Conservation (phyloP, 1,140 invertebrate genomes). For the Atta colombica region DNA sequence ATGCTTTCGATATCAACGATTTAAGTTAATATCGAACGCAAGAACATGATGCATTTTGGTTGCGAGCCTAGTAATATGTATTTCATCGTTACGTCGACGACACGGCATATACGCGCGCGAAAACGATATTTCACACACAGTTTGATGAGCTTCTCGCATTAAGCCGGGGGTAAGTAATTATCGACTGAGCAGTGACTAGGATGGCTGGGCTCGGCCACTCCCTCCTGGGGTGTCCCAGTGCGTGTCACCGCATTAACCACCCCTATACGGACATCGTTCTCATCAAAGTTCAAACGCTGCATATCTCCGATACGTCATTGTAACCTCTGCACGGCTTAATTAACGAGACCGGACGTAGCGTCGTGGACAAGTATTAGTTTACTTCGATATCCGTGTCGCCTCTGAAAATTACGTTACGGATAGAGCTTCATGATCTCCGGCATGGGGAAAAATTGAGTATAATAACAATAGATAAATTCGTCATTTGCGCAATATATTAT, state of each 20-base stretch:
- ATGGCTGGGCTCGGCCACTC: constrained; percentile 79
- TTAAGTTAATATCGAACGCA: constrained; percentile 63
- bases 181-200: constrained; percentile 80
- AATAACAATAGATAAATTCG: neutral
- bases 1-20: constrained; percentile 65
- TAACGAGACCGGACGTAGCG: constrained; percentile 74
- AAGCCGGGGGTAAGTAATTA: constrained; percentile 83
- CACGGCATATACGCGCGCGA: constrained; percentile 71
- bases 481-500: neutral
- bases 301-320: constrained; percentile 80
- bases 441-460: neutral
- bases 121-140: constrained; percentile 77
- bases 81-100: constrained; percentile 67
- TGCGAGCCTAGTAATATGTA: constrained; percentile 70
- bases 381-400: constrained; percentile 39
- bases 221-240: constrained; percentile 82
- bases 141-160: constrained; percentile 80
- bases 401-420: constrained; percentile 31
- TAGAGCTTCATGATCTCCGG: neutral
- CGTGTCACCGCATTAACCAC: constrained; percentile 83
- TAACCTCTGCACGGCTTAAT: constrained; percentile 79
- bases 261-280: constrained; percentile 79
- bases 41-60: constrained; percentile 70
- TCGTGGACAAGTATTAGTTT: constrained; percentile 55
- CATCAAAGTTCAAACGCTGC: constrained; percentile 82